Percentiles rank a stretch among this genome's conserved stretches.
phyloP scores from a whole-genome alignment of 2,888 invertebrate genomes.

The Callimorpha dominula region DNA sequence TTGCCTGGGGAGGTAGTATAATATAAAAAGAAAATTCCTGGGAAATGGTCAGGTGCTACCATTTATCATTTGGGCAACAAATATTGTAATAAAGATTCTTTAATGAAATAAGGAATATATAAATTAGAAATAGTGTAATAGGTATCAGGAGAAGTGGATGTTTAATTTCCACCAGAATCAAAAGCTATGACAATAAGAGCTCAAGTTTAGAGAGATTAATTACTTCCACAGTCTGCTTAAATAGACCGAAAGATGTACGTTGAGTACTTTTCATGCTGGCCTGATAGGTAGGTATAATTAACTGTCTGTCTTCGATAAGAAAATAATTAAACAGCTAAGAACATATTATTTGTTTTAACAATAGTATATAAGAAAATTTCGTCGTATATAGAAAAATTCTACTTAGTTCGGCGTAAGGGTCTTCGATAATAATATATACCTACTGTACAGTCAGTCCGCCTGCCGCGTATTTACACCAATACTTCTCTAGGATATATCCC shows the following conservation, averaged over 20 bases:
- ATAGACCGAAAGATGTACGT: no score
- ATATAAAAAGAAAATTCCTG: no score
- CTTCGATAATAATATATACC: no score
- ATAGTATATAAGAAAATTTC: no score
- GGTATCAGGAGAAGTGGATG: neutral
- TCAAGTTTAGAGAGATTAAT: neutral
- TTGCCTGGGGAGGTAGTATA: no score
- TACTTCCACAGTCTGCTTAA: neutral
- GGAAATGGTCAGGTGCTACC: no score
- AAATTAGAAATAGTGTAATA: no score
- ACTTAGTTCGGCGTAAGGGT: no score
- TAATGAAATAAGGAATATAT: neutral
- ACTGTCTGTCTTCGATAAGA: neutral
- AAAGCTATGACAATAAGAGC: neutral
- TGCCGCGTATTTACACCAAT: no score
- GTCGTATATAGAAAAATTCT: no score
- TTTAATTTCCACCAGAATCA: neutral
- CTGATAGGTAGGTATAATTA: neutral
- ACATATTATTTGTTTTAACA: neutral
- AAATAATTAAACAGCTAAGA: neutral
- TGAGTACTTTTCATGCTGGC: neutral
- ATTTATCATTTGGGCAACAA: neutral
- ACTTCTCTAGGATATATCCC: no score
- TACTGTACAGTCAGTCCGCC: no score
- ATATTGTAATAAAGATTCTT: neutral